These are phyloP conservation scores for Drosophila mulleri DNA, from an alignment of 2,888 invertebrate genomes.

Conservation along the genomic window DNA sequence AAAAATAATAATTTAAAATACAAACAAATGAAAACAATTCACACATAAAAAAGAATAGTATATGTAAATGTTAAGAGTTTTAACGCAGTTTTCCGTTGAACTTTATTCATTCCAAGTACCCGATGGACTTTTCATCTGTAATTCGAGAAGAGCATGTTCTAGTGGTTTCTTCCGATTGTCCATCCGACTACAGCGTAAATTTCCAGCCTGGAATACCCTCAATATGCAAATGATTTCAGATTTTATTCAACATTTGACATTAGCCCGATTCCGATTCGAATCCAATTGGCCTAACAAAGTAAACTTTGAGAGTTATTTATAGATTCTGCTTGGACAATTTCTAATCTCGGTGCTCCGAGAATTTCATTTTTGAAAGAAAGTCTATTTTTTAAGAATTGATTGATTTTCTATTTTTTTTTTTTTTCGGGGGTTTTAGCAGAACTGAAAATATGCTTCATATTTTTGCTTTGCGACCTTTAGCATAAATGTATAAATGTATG, in stretches of 20 bases:
- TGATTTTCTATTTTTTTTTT: constrained; percentile 28
- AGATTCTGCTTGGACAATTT: constrained; percentile 26
- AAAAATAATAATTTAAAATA: neutral
- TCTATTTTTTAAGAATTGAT: constrained; percentile 14
- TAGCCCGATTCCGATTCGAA: neutral
- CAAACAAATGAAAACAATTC: neutral
- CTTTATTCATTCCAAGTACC: constrained; percentile 15
- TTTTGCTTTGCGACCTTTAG: constrained; percentile 56
- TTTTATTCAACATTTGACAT: neutral
- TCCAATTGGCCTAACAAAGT: neutral
- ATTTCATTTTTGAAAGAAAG: constrained; percentile 19
- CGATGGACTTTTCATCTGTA: neutral
- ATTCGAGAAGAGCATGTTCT: neutral
- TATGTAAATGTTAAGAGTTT: constrained; percentile 30
- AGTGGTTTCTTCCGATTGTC: neutral
- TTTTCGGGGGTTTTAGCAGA: constrained; percentile 54
- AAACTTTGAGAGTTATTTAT: neutral
- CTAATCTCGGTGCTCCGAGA: constrained; percentile 28
- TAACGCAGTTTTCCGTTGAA: constrained; percentile 17
- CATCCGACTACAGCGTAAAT: neutral
- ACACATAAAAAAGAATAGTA: too few species aligned
- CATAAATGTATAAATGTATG: constrained; percentile 78
- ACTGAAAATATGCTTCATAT: constrained; percentile 65
- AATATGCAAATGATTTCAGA: neutral
- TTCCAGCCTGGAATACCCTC: neutral